phyloP scores from a whole-genome alignment of 2,797 vertebrate genomes.

The Cyprinodon diabolis region DNA sequence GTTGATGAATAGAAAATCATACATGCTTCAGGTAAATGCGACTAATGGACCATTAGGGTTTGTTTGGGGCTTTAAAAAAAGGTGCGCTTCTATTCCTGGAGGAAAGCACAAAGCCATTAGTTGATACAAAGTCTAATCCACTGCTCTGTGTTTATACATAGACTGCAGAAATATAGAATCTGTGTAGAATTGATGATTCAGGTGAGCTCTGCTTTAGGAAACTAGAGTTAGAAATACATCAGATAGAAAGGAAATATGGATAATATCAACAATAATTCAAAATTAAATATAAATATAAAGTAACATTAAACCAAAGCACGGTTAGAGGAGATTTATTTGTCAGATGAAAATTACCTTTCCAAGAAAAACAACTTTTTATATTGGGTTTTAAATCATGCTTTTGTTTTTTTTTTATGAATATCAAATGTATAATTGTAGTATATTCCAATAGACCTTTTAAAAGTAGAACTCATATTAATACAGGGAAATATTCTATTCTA shows the following conservation, averaged over 20 bases:
- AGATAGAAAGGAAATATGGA: not conserved
- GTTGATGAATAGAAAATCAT: constrained; percentile 34
- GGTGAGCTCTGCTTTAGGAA: not conserved
- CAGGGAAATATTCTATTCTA: too few relatives aligned
- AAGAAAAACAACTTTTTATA: not conserved
- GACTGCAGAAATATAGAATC: not conserved
- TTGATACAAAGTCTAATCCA: not conserved
- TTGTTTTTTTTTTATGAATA: not conserved
- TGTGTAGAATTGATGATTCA: not conserved
- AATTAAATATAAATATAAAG: not conserved
- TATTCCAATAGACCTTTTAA: not conserved
- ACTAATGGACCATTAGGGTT: constrained; percentile 39
- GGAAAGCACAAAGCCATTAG: constrained; percentile 1
- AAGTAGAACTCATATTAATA: not conserved
- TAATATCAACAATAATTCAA: not conserved
- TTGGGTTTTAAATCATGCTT: not conserved
- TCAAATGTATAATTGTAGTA: too few relatives aligned
- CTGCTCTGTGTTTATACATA: not conserved
- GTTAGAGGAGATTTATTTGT: not conserved
- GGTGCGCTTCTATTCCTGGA: not conserved
- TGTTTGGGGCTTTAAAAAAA: constrained; percentile 18
- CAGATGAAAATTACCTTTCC: not conserved
- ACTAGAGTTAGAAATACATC: not conserved
- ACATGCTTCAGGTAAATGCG: constrained; percentile 38
- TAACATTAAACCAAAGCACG: too few relatives aligned